Percentiles rank a stretch among this genome's conserved stretches.
phyloP scores from a whole-genome alignment of 2,113 vertebrate genomes.

The Hymenochirus boettgeri region DNA sequence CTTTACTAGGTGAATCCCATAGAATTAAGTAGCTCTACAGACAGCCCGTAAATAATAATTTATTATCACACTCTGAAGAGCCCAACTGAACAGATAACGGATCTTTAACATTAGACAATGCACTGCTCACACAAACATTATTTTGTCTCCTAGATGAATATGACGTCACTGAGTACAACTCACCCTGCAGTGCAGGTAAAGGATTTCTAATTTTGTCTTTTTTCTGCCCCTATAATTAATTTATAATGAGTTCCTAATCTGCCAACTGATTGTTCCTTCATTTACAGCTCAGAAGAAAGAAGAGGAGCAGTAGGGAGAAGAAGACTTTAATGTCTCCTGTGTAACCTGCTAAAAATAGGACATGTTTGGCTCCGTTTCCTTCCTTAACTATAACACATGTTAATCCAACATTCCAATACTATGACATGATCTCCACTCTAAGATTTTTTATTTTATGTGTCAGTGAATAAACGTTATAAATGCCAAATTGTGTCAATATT shows the following conservation, averaged over 20 bases:
- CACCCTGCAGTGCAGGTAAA: conserved; percentile 48
- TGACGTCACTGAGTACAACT: conserved; percentile 34
- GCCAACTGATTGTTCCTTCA: background rate
- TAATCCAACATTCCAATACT: background rate
- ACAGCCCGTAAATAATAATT: no score
- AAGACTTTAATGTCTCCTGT: no score
- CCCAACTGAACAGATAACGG: no score
- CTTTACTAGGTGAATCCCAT: no score
- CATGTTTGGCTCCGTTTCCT: background rate
- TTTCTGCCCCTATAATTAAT: background rate
- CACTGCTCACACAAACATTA: no score
- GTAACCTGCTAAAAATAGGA: background rate
- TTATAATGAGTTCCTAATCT: background rate
- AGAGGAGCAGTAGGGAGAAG: background rate
- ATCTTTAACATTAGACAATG: no score
- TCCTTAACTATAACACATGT: background rate
- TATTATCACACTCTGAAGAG: no score
- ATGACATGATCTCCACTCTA: background rate
- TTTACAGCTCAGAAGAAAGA: background rate
- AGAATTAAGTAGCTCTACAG: no score
- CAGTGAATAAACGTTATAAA: background rate
- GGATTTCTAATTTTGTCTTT: background rate
- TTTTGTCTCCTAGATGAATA: conserved; percentile 41
- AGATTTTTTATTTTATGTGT: no score
- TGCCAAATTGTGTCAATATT: background rate